These are phyloP conservation scores for Telmatochromis brachygnathus DNA, from an alignment of 2,113 vertebrate genomes.

Conservation along the genomic window DNA sequence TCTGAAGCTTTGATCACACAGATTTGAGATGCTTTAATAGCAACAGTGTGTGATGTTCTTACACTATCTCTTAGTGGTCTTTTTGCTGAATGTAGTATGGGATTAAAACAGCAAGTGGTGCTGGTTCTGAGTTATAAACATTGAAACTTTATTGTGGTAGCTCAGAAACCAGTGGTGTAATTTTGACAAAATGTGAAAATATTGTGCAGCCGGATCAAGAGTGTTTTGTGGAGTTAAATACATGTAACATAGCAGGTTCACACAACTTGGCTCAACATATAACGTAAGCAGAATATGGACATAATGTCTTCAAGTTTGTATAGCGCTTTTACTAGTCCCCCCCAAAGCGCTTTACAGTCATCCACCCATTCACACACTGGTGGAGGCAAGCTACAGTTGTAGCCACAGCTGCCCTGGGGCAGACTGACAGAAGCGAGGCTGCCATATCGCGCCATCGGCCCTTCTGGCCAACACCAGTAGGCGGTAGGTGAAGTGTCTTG, in stretches of 20 bases:
- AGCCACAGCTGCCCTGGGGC: no score
- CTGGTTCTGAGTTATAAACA: background rate
- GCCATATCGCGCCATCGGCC: no score
- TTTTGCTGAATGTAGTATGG: background rate
- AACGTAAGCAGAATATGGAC: background rate
- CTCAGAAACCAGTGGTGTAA: background rate
- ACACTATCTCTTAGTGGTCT: background rate
- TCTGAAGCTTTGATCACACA: conserved; percentile 44
- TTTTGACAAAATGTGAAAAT: background rate
- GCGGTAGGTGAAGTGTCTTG: no score
- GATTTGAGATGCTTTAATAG: conserved; percentile 1
- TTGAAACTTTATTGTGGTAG: background rate
- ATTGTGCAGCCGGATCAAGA: background rate
- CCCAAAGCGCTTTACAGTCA: no score
- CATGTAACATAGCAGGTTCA: background rate
- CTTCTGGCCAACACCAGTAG: no score
- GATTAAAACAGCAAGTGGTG: background rate
- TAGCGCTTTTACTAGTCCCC: no score
- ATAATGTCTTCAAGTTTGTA: background rate
- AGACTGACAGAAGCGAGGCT: no score
- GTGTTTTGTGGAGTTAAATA: background rate
- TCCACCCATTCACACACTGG: no score
- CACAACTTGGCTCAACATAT: background rate
- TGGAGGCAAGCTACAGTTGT: no score
- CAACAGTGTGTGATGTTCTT: conserved; percentile 1